Percentiles rank a stretch among this genome's conserved stretches.
Evolutionary conservation across 2,113 vertebrate genomes (phyloP).

Genomic region (Raja brachyura): DNA sequence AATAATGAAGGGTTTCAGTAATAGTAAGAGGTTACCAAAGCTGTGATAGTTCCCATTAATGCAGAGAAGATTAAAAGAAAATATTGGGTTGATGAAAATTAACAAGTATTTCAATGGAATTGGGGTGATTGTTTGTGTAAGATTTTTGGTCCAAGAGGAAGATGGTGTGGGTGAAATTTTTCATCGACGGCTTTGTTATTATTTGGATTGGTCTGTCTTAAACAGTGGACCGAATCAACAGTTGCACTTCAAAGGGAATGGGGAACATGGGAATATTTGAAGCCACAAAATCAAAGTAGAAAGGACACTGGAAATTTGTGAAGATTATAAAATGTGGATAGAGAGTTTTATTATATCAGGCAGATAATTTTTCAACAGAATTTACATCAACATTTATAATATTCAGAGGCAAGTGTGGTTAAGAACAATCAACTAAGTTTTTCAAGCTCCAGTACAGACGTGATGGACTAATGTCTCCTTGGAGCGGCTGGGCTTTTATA

Average conservation of each 20-base stretch:
- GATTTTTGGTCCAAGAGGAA: not conserved
- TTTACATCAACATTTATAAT: not conserved
- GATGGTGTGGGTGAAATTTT: too few species aligned
- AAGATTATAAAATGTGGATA: too few species aligned
- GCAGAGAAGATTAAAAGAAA: not conserved
- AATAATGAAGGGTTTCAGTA: not conserved
- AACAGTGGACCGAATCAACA: too few species aligned
- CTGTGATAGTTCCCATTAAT: not conserved
- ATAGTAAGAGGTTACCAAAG: not conserved
- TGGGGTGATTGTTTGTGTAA: not conserved
- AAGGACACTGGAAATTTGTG: too few species aligned
- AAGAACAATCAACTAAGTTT: not conserved
- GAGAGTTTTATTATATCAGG: too few species aligned
- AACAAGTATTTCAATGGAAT: not conserved
- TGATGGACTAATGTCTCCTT: not conserved
- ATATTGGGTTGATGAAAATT: not conserved
- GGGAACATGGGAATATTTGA: too few species aligned
- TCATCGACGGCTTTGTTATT: too few species aligned
- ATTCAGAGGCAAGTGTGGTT: not conserved
- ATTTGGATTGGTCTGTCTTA: too few species aligned
- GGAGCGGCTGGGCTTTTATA: too few species aligned
- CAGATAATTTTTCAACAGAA: too few species aligned
- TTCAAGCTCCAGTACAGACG: not conserved
- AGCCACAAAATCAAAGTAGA: too few species aligned
- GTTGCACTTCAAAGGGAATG: too few species aligned